phyloP scores from a whole-genome alignment of 2,888 invertebrate genomes.

The Eupithecia vulgata region DNA sequence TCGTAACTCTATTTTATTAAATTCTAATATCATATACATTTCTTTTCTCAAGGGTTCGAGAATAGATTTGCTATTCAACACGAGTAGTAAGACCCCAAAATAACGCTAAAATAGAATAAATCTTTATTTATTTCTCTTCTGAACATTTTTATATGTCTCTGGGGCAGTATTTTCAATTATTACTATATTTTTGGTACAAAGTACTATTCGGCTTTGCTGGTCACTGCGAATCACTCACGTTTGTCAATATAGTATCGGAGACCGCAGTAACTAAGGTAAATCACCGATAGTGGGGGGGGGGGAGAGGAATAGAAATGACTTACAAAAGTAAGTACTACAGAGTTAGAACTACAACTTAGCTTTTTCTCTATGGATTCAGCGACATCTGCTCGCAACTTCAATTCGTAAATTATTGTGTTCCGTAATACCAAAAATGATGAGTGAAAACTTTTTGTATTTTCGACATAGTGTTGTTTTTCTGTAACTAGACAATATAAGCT shows the following conservation, averaged over 20 bases:
- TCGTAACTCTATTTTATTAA: too few species aligned
- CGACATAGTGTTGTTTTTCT: too few species aligned
- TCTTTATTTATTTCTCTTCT: neutral
- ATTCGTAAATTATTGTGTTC: too few species aligned
- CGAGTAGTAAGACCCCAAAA: neutral
- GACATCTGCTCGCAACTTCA: too few species aligned
- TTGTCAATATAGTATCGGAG: neutral
- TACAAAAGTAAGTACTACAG: too few species aligned
- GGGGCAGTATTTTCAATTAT: neutral
- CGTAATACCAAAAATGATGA: too few species aligned
- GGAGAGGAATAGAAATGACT: too few species aligned
- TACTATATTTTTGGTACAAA: slow-evolving; percentile 9
- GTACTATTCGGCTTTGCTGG: slow-evolving; percentile 10
- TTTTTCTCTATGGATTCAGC: too few species aligned
- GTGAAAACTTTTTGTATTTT: too few species aligned
- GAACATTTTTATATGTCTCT: slow-evolving; percentile 1
- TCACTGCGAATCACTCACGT: slow-evolving; percentile 11
- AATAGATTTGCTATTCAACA: neutral
- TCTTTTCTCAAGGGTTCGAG: neutral
- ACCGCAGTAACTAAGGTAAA: neutral
- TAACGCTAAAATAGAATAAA: neutral
- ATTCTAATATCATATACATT: neutral
- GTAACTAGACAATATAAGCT: too few species aligned
- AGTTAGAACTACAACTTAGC: too few species aligned
- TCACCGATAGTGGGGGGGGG: too few species aligned